These are phyloP conservation scores for Blennius ocellaris DNA, from an alignment of 2,113 vertebrate genomes.

Conservation along the genomic window DNA sequence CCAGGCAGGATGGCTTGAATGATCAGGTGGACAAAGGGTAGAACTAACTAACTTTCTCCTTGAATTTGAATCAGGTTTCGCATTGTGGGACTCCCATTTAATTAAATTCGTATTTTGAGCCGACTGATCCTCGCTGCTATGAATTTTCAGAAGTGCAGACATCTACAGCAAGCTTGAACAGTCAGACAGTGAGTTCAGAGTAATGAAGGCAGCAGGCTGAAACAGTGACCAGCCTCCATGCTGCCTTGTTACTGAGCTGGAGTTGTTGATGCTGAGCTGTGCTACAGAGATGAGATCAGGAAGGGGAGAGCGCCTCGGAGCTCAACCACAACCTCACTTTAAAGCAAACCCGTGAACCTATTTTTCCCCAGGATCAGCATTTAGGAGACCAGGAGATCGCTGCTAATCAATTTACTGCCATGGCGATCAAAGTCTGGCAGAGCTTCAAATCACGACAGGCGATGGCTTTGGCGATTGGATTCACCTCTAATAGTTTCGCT, in stretches of 20 bases:
- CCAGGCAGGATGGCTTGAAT: slow-evolving; percentile 53
- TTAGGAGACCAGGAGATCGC: slow-evolving; percentile 62
- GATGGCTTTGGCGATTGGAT: slow-evolving; percentile 67
- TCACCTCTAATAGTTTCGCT: slow-evolving; percentile 70
- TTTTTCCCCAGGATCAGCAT: slow-evolving; percentile 69
- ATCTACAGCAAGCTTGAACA: slow-evolving; percentile 20
- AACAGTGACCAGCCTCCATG: slow-evolving; percentile 26
- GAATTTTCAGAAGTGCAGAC: slow-evolving; percentile 31
- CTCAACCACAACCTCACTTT: slow-evolving; percentile 41
- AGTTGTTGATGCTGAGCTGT: slow-evolving; percentile 11
- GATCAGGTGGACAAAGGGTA: slow-evolving; percentile 26
- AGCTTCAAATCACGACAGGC: slow-evolving; percentile 61
- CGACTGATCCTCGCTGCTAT: slow-evolving; percentile 23
- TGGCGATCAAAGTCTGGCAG: slow-evolving; percentile 68
- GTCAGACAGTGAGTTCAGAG: slow-evolving; percentile 23
- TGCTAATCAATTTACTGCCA: slow-evolving; percentile 75
- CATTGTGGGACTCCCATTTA: slow-evolving; percentile 44
- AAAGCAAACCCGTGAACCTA: slow-evolving; percentile 29
- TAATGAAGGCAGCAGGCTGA: slow-evolving; percentile 48
- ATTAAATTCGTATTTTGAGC: slow-evolving; percentile 55
- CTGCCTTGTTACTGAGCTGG: slow-evolving; percentile 25
- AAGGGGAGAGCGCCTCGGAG: not conserved
- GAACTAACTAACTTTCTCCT: slow-evolving; percentile 47
- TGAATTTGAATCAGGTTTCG: slow-evolving; percentile 56
- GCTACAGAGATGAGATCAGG: slow-evolving; percentile 11